A percentile compares a stretch with the other conserved stretches of the same genome.
Conservation (phyloP, 2,888 invertebrate species). For the Philonicus albiceps region DNA sequence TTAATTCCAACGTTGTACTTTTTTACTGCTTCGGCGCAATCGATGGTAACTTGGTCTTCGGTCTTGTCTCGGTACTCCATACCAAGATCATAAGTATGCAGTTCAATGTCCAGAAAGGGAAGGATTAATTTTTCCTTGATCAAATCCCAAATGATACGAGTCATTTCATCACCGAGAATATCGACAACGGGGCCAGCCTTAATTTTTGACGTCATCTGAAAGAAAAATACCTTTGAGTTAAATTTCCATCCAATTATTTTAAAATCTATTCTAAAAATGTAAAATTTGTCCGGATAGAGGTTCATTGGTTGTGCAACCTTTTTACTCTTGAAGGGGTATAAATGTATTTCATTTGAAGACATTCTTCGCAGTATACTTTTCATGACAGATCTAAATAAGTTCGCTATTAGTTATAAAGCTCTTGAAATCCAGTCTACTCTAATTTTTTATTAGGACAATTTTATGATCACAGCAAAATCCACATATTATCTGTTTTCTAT, state of each 20-base stretch:
- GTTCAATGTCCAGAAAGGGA: slow-evolving; percentile 93
- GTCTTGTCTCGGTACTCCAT: slow-evolving; percentile 95
- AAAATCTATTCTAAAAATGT: background rate
- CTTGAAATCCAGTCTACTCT: background rate
- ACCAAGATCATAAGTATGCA: slow-evolving; percentile 93
- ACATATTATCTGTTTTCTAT: no score
- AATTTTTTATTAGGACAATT: background rate
- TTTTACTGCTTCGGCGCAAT: slow-evolving; percentile 95
- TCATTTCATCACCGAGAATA: slow-evolving; percentile 95
- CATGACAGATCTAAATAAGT: background rate
- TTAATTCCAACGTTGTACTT: slow-evolving; percentile 99
- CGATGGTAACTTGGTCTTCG: slow-evolving; percentile 93
- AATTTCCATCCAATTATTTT: background rate
- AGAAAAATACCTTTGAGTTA: background rate
- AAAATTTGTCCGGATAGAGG: background rate
- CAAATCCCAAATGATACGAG: slow-evolving; percentile 96
- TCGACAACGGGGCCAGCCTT: slow-evolving; percentile 90
- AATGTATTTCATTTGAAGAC: background rate
- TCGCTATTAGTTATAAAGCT: background rate
- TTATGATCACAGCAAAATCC: no score
- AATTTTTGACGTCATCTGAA: slow-evolving; percentile 68
- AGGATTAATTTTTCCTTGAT: slow-evolving; percentile 97
- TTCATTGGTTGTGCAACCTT: background rate
- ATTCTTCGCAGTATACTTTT: background rate
- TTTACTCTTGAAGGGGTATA: background rate